phyloP scores from a whole-genome alignment of 2,888 invertebrate species.

The Megalurothrips usitatus region DNA sequence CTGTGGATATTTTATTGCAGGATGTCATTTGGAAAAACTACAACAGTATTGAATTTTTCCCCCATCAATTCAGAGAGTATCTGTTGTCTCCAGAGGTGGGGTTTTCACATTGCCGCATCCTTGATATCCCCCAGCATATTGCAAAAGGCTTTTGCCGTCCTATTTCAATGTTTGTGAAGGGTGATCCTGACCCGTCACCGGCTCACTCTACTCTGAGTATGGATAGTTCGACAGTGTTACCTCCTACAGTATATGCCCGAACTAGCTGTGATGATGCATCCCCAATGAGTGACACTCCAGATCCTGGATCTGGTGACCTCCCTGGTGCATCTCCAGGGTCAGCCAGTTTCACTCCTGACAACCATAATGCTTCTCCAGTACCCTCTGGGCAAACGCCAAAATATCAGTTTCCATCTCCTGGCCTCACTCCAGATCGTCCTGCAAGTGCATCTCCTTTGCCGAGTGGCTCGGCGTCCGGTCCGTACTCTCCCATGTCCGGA shows the following conservation, averaged over 20 bases:
- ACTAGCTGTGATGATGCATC: slow-evolving; percentile 5
- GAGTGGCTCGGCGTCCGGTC: not conserved
- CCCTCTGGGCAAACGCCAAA: not conserved
- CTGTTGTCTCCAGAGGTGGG: slow-evolving; percentile 86
- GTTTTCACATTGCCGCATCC: slow-evolving; percentile 81
- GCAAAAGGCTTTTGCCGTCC: slow-evolving; percentile 86
- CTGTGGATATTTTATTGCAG: slow-evolving; percentile 51
- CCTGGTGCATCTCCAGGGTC: not conserved
- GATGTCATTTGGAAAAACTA: slow-evolving; percentile 81
- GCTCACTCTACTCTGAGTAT: slow-evolving; percentile 12
- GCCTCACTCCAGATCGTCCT: not conserved
- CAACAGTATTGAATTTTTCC: slow-evolving; percentile 78
- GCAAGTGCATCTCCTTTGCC: not conserved
- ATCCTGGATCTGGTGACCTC: not conserved
- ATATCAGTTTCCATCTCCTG: slow-evolving; percentile 9
- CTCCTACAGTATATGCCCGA: slow-evolving; percentile 9
- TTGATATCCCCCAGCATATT: slow-evolving; percentile 75
- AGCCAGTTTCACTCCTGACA: not conserved
- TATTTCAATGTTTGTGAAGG: slow-evolving; percentile 50
- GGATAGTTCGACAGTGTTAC: not conserved
- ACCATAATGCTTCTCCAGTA: not conserved
- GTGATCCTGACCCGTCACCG: slow-evolving; percentile 31
- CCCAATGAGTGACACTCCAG: not conserved
- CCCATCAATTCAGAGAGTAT: slow-evolving; percentile 90
- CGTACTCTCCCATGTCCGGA: slow-evolving; percentile 3